phyloP scores from a whole-genome alignment of 1,140 invertebrate species.

The Magallana gigas region DNA sequence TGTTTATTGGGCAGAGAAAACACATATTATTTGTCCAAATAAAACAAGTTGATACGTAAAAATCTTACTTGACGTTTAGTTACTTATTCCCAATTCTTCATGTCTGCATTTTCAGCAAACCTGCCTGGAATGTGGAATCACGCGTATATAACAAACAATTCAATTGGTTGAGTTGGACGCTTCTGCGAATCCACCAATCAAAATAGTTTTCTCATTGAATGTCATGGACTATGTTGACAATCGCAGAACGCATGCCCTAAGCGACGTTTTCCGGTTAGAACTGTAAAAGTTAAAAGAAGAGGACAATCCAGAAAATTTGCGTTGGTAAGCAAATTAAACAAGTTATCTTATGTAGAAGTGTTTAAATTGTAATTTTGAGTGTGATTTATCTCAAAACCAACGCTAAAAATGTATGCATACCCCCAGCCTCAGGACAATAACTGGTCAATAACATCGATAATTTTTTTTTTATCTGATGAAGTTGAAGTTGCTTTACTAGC shows the following conservation, averaged over 20 bases:
- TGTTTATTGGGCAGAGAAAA: too few relatives aligned
- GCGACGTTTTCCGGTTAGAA: slow-evolving; percentile 37
- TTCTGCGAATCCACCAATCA: slow-evolving; percentile 46
- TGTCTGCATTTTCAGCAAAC: slow-evolving; percentile 28
- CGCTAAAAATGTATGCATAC: too few relatives aligned
- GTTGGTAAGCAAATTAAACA: neutral
- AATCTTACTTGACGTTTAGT: neutral
- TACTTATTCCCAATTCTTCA: neutral
- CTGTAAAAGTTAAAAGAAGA: slow-evolving; percentile 11
- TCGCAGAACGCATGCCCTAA: slow-evolving; percentile 34
- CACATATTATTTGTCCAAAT: too few relatives aligned
- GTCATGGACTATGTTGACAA: slow-evolving; percentile 24
- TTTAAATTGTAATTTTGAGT: too few relatives aligned
- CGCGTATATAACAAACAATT: slow-evolving; percentile 40
- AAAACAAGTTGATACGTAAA: neutral
- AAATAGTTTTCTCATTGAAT: slow-evolving; percentile 30
- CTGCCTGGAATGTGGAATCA: slow-evolving; percentile 7
- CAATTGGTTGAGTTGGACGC: slow-evolving; percentile 68
- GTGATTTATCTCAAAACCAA: too few relatives aligned
- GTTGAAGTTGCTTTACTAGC: too few relatives aligned
- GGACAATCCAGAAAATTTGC: slow-evolving; percentile 10
- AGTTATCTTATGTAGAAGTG: too few relatives aligned
- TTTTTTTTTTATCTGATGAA: too few relatives aligned
- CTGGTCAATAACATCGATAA: too few relatives aligned
- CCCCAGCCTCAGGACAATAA: too few relatives aligned